A percentile compares a stretch with the other conserved stretches of the same genome.
phyloP scores from a whole-genome alignment of 2,113 vertebrate genomes.

The Lophochroa leadbeateri region DNA sequence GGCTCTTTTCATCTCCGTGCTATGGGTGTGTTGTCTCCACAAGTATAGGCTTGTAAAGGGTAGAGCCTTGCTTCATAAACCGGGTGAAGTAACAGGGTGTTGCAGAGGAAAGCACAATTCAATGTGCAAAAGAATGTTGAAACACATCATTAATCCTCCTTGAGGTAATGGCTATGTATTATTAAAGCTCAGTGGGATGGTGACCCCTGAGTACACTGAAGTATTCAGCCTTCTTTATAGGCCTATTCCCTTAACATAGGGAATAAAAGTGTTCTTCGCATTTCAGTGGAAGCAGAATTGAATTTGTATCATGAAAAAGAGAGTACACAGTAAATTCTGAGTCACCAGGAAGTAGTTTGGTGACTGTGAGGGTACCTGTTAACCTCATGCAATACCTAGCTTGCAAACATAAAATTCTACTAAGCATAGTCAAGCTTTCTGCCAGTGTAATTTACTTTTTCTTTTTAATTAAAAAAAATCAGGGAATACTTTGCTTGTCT shows the following conservation, averaged over 20 bases:
- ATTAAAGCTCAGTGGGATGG: not conserved
- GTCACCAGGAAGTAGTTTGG: not conserved
- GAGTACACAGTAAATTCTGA: not conserved
- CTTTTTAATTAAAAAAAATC: not conserved
- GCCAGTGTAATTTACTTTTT: not conserved
- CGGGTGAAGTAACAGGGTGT: not conserved
- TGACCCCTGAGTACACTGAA: not conserved
- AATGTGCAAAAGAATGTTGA: rapidly evolving
- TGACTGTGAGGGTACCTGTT: not conserved
- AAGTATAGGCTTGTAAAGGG: not conserved
- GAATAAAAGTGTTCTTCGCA: not conserved
- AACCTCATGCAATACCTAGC: not conserved
- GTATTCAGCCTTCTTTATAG: not conserved
- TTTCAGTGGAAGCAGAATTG: not conserved
- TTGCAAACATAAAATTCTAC: not conserved
- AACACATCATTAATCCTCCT: not conserved
- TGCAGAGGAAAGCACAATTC: not conserved
- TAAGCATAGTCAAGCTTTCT: not conserved
- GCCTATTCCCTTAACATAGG: not conserved
- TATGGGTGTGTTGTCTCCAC: not conserved
- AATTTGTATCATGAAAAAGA: not conserved
- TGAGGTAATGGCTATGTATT: not conserved
- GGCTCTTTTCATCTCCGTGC: not conserved
- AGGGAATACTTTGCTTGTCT: not conserved
- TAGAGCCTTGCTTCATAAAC: not conserved